Percentiles rank a stretch among this genome's conserved stretches.
Evolutionary conservation across 2,113 vertebrate genomes (phyloP).

Genomic region (Trematomus loennbergii): DNA sequence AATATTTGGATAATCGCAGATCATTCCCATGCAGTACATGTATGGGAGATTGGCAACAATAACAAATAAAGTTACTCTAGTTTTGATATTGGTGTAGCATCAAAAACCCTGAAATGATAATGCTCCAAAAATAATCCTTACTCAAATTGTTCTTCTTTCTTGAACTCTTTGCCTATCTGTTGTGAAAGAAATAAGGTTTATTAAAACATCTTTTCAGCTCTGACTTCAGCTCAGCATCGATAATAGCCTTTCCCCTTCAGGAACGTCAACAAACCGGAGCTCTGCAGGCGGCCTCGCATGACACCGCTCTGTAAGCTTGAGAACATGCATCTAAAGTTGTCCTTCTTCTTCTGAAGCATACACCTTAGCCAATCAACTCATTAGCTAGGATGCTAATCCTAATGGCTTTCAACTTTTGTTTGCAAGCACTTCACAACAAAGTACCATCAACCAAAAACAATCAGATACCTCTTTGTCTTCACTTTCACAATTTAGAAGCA

Average conservation of each 20-base stretch:
- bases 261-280: constrained; percentile 28
- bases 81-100: not conserved
- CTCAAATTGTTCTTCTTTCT: not conserved
- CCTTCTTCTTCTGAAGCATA: constrained; percentile 5
- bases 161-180: not conserved
- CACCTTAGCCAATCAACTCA: constrained; percentile 41
- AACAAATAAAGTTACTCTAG: not conserved
- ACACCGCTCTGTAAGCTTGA: constrained; percentile 24
- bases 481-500: not conserved
- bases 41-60: not conserved
- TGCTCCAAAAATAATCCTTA: not conserved
- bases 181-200: not conserved
- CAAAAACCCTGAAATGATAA: not conserved
- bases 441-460: not conserved
- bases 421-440: constrained; percentile 9
- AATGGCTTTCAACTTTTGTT: constrained; percentile 25
- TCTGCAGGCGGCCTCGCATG: constrained; percentile 26
- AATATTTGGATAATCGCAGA: not conserved
- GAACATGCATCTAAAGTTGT: constrained; percentile 18
- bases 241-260: not conserved
- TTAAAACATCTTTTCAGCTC: constrained; percentile 11
- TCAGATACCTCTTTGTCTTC: not conserved
- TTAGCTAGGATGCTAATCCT: constrained; percentile 37
- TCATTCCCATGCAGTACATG: not conserved
- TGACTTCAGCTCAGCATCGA: constrained; percentile 19